phyloP scores from a whole-genome alignment of 2,113 vertebrate species.

The Megaceryle maxima region DNA sequence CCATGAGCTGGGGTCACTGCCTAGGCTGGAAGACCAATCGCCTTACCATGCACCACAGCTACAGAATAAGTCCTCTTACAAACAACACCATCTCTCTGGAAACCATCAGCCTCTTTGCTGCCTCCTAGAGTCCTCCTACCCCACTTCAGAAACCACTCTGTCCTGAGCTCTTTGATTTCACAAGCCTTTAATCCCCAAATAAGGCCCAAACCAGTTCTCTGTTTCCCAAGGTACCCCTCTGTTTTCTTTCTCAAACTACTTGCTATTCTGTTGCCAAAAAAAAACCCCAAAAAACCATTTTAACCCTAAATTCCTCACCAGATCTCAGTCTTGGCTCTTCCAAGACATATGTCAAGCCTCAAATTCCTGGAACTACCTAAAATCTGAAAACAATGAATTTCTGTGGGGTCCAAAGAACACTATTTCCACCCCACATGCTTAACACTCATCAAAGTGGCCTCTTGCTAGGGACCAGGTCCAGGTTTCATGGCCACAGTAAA shows the following conservation, averaged over 20 bases:
- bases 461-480: background rate
- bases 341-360: background rate
- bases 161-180: background rate
- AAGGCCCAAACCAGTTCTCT: constrained; percentile 1
- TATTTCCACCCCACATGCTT: background rate
- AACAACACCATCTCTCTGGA: background rate
- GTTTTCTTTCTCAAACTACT: constrained; percentile 1
- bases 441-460: background rate
- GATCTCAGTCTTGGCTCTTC: background rate
- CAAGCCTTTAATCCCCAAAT: background rate
- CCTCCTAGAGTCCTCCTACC: background rate
- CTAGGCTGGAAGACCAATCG: background rate
- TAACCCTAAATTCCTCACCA: background rate
- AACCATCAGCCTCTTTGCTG: background rate
- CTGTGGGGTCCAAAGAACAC: constrained; percentile 12
- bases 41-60: constrained; percentile 42
- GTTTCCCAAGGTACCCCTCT: background rate
- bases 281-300: background rate
- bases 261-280: background rate
- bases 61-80: background rate
- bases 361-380: background rate
- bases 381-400: background rate
- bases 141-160: background rate
- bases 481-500: background rate
- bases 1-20: constrained; percentile 24